Conservation (phyloP, 2,888 invertebrate genomes). For the Zhuqinia jingwanae region DNA sequence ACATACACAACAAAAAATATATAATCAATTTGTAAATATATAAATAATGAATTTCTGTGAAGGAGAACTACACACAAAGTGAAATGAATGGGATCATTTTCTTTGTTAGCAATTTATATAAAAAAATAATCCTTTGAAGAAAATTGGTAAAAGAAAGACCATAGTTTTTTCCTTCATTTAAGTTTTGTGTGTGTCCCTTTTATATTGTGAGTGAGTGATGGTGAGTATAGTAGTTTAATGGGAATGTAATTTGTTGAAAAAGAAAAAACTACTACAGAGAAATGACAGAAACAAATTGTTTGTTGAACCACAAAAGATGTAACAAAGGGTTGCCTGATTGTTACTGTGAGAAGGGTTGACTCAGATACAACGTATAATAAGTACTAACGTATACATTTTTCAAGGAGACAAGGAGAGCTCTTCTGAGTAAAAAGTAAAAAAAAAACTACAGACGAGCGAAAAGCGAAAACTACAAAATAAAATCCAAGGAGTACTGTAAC, state of each 20-base stretch:
- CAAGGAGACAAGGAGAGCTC: background rate
- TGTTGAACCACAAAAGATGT: constrained; percentile 13
- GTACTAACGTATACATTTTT: background rate
- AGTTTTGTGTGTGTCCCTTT: no score
- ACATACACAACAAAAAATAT: no score
- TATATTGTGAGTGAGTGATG: constrained; percentile 8
- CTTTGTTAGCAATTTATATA: background rate
- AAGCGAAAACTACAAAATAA: background rate
- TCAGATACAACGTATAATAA: background rate
- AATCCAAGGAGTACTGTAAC: background rate
- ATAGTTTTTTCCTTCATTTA: no score
- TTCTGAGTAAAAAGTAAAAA: background rate
- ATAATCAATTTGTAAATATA: constrained; percentile 40
- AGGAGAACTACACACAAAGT: no score
- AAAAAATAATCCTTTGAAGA: no score
- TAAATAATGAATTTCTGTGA: constrained; percentile 15
- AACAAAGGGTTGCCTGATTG: background rate
- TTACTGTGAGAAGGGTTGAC: constrained; percentile 25
- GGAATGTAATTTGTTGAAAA: background rate
- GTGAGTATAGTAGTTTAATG: background rate
- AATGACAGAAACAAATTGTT: background rate
- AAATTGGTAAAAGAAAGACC: no score
- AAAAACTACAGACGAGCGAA: background rate
- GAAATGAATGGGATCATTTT: background rate
- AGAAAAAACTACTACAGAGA: no score